Conservation (phyloP, 2,113 vertebrate genomes). For the Cricetomys ansorgei region DNA sequence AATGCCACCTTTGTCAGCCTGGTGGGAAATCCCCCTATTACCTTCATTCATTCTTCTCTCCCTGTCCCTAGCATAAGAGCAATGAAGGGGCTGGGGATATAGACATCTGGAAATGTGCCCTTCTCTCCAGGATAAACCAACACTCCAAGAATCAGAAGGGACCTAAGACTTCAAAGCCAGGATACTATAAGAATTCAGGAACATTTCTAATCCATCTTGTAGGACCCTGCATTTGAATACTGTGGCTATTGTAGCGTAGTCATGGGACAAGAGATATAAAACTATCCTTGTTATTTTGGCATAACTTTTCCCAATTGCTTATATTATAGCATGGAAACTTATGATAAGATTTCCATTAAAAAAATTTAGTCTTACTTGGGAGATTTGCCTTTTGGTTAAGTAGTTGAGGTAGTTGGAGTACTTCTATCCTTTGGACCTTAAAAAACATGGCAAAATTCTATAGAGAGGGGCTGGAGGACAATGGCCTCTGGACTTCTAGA, state of each 20-base stretch:
- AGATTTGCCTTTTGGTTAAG: conserved; percentile 24
- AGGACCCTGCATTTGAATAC: conserved; percentile 9
- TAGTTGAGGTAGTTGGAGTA: background rate
- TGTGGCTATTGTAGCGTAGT: background rate
- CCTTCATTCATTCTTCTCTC: background rate
- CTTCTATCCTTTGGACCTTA: conserved; percentile 22
- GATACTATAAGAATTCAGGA: background rate
- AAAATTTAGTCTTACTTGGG: conserved; percentile 10
- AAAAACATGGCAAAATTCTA: background rate
- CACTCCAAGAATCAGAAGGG: background rate
- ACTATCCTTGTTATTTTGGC: background rate
- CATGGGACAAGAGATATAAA: background rate
- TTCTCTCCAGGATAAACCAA: background rate
- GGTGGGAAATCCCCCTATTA: background rate
- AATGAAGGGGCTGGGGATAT: background rate
- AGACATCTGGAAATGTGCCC: background rate
- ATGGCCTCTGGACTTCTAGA: background rate
- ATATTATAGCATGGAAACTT: background rate
- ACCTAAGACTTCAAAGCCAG: background rate
- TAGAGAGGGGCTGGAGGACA: background rate
- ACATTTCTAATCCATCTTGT: background rate
- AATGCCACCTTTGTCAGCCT: conserved; percentile 4
- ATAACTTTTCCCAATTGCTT: conserved; percentile 42
- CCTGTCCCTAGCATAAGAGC: background rate
- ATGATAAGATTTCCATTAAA: background rate